Evolutionary conservation across 2,888 invertebrate species (phyloP).

Genomic region (Drosophila diplacantha): DNA sequence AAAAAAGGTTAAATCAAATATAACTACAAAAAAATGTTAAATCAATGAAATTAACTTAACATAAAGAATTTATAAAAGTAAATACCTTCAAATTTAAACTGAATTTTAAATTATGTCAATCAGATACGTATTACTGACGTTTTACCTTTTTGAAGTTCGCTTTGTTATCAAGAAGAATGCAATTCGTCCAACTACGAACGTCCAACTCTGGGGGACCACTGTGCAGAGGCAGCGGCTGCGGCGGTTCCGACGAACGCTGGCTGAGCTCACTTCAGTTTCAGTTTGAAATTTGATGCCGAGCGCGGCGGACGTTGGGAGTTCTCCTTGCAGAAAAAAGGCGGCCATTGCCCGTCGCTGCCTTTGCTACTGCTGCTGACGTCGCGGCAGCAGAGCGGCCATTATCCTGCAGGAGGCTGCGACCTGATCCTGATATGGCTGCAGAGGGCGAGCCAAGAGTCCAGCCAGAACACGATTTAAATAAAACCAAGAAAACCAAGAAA

Average conservation of each 20-base stretch:
- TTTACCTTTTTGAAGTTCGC: no score
- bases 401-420: constrained; percentile 38
- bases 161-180: no score
- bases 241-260: constrained; percentile 43
- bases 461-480: background rate
- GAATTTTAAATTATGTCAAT: no score
- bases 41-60: no score
- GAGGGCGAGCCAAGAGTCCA: background rate
- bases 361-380: constrained; percentile 12
- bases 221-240: constrained; percentile 7
- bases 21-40: no score
- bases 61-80: no score
- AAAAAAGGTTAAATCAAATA: no score
- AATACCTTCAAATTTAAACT: no score
- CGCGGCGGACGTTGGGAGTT: constrained; percentile 54
- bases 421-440: constrained; percentile 28
- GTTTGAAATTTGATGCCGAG: constrained; percentile 71
- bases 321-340: constrained; percentile 27
- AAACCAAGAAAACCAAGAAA: background rate
- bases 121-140: no score
- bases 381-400: constrained; percentile 33
- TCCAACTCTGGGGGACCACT: no score
- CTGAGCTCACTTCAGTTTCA: constrained; percentile 57
- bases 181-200: no score
- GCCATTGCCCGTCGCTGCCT: constrained; percentile 50